These are phyloP conservation scores for Macropus fuliginosus DNA, from an alignment of 2,797 vertebrate genomes.

Conservation along the genomic window DNA sequence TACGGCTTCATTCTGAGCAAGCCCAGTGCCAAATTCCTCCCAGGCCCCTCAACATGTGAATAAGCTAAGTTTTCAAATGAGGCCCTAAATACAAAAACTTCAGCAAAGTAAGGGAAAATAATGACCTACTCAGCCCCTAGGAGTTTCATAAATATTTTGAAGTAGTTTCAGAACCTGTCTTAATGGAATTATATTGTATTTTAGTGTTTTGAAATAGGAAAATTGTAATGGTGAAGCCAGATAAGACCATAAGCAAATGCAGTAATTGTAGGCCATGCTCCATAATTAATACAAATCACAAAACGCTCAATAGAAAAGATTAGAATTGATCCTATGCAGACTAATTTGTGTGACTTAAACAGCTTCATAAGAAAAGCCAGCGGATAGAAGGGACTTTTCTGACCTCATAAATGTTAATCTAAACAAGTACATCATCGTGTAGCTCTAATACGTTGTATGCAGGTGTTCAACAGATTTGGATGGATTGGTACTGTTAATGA, in stretches of 20 bases:
- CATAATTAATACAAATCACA: conserved; percentile 82
- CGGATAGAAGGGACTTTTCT: conserved; percentile 65
- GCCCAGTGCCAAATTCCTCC: background rate
- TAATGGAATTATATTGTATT: conserved; percentile 72
- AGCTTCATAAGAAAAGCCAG: conserved; percentile 68
- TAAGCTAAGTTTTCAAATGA: conserved; percentile 44
- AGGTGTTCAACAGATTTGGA: conserved; percentile 41
- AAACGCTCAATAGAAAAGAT: conserved; percentile 81
- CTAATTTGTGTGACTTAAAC: conserved; percentile 73
- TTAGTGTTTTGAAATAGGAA: conserved; percentile 24
- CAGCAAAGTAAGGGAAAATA: conserved; percentile 46
- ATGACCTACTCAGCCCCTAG: conserved; percentile 53
- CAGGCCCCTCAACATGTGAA: background rate
- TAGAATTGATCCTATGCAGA: conserved; percentile 80
- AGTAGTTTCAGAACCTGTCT: conserved; percentile 68
- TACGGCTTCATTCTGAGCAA: background rate
- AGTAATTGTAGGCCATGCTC: conserved; percentile 81
- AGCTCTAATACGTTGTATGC: conserved; percentile 54
- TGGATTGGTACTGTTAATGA: conserved; percentile 31
- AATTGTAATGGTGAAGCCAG: conserved; percentile 76
- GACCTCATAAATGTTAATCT: conserved; percentile 73
- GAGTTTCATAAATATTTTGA: conserved; percentile 81
- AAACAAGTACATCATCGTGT: conserved; percentile 66
- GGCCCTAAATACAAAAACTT: conserved; percentile 59
- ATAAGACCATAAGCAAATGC: conserved; percentile 64